Conservation (phyloP, 2,797 vertebrate genomes). For the Australoheros facetus region DNA sequence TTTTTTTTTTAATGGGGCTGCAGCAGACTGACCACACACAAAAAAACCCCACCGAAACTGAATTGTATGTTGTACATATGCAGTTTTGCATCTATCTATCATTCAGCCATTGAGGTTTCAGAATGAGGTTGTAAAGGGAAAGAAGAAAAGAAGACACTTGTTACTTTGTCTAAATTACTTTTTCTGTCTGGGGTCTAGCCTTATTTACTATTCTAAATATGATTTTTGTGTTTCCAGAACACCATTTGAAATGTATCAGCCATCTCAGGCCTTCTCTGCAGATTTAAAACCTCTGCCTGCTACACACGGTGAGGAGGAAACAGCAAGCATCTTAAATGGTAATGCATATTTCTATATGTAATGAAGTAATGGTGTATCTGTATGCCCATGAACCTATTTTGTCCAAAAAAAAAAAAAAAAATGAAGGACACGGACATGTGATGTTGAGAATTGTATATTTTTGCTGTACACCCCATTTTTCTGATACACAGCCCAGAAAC, state of each 20-base stretch:
- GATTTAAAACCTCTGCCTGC: slow-evolving; percentile 15
- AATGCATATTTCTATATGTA: slow-evolving; percentile 15
- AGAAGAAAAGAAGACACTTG: neutral
- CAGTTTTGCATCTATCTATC: neutral
- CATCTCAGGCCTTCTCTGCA: neutral
- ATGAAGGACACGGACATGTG: neutral
- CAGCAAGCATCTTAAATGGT: slow-evolving; percentile 54
- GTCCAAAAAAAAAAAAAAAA: neutral
- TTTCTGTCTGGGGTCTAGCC: neutral
- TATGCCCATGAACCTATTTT: slow-evolving; percentile 7
- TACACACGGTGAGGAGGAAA: slow-evolving; percentile 26
- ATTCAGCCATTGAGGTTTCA: neutral
- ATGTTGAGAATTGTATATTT: slow-evolving; percentile 10
- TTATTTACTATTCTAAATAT: slow-evolving; percentile 1
- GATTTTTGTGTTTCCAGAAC: slow-evolving; percentile 55
- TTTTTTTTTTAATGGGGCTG: neutral
- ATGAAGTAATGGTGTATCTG: neutral
- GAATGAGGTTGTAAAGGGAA: neutral
- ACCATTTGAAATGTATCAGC: slow-evolving; percentile 39
- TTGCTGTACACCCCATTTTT: slow-evolving; percentile 9
- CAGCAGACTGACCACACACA: neutral
- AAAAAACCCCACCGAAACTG: neutral
- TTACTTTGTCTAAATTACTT: neutral
- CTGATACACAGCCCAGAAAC: slow-evolving; percentile 14
- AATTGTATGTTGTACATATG: neutral